Base-by-base conservation (phyloP, 2,888 invertebrate species). In the Acanthopleura granulata region DNA sequence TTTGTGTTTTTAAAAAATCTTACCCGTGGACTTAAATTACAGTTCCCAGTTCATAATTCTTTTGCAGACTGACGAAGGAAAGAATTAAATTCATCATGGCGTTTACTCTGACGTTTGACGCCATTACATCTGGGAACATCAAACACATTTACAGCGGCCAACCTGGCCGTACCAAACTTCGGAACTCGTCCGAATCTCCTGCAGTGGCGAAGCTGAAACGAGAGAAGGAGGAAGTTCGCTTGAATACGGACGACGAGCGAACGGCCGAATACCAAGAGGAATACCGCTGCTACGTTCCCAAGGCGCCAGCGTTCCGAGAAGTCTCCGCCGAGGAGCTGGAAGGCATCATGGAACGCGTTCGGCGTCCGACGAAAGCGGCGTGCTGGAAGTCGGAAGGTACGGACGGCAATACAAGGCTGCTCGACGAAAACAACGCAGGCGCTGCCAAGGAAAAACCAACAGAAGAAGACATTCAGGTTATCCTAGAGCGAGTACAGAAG, bases 131-230 rank as follows among this genome's bases (percentile, higher is more conserved):
- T n/a, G 75, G 81, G 66, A 85, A 87, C 75, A 82, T 87, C 62
- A 84, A 84, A 62, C 86, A 87, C 72, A 84, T 86, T 12, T 86
- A 87, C 78, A 85, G 83, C 71, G 87, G 87, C n/a, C 80, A 79
- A 66, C 85, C 86, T 9, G 75, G 69, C 71, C 75, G 75, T 1
- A 62, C 81, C 12, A 75, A 70, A 25, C 79, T 78, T 74, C 71
- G 83, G 14, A 79, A 80, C 62, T 75, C 82, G 0, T 62, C 76
- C 4, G 81, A 83, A 62, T 85, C 82, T 70, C 84, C 85, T 9
- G 83, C 83, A 74, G 80, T 83, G 79, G 85, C 84, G 30, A 84
- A 85, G 70, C 77, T 86, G 22, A 74, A 84, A 18, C 78, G 81
- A 61, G 73, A 80, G 72, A 80, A 82, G 50, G 84, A 84, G 50